phyloP scores from a whole-genome alignment of 2,797 vertebrate genomes.

The Adelosebastes latens region DNA sequence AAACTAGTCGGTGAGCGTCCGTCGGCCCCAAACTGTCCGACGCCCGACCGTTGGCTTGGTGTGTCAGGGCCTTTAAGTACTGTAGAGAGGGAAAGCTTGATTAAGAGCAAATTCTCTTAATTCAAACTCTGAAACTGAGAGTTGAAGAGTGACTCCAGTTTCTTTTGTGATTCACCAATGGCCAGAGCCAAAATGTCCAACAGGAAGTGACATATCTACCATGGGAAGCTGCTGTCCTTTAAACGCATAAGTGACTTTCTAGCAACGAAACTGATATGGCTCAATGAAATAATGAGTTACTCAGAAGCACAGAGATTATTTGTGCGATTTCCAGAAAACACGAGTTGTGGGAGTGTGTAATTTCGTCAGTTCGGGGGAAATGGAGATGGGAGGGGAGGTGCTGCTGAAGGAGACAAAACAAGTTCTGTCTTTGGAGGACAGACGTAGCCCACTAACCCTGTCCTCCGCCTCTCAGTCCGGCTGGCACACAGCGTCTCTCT shows the following conservation, averaged over 20 bases:
- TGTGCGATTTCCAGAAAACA: constrained; percentile 24
- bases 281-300: constrained; percentile 37
- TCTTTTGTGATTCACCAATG: constrained; percentile 3
- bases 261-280: background rate
- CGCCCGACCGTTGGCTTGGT: too few species aligned
- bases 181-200: background rate
- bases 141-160: background rate
- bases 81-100: background rate
- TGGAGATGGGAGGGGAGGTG: background rate
- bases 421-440: constrained; percentile 39
- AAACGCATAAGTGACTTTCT: background rate
- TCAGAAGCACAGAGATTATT: constrained; percentile 7
- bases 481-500: constrained; percentile 50
- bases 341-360: constrained; percentile 12
- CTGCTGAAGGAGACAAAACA: constrained; percentile 36
- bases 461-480: constrained; percentile 41
- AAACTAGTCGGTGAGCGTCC: too few species aligned
- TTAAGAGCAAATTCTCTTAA: background rate
- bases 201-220: constrained; percentile 28
- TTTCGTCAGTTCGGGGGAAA: constrained; percentile 1
- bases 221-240: constrained; percentile 37
- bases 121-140: constrained; percentile 2
- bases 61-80: too few species aligned
- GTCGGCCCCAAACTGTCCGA: too few species aligned
- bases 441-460: background rate